Base-by-base conservation (phyloP, 2,113 vertebrate species). In the Cacatua alba region DNA sequence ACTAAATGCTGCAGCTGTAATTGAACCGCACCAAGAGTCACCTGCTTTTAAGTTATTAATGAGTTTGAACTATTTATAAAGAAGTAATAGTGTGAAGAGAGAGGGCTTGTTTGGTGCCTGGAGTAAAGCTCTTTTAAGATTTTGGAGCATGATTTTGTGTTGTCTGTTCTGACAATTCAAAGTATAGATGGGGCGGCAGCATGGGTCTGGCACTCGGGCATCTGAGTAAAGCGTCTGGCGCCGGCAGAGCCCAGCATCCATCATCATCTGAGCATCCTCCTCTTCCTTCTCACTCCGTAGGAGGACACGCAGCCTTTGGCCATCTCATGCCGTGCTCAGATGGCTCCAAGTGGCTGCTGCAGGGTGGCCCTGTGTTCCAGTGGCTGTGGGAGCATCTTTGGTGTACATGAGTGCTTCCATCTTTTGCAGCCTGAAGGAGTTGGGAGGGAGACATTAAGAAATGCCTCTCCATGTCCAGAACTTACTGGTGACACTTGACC, bases 21-120 rank as follows among this genome's bases (percentile, higher is more conserved):
- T 68, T 83, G 92, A 97, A 92, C 89, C 28, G 0, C 84, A 94
- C 81, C 37, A 55, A 86, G 76, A 64, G 80, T 92, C 91, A 91
- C 91, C 89, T 93, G 43, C 92, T 89, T 80, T 71, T 95, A 70
- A 95, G 82, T 95, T 96, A 97, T 96, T 95, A 85, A 96, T 97
- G 95, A 96, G 84, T 83, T 59, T 64, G 82, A 91, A 60, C 92
- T 95, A 91, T 93, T 94, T 95, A 94, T 97, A 94, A 90, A 68
- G 35, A 75, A 79, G 55, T 43, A 90, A 46, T 46, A 37, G 43
- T 48, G 70, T 91, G 74, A 86, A 90, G 84, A 77, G 63, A 55
- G 33, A 72, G 31, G 46, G 41, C 29, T 86, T 86, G 46, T 81
- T 87, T 77, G 43, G 43, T 53, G 35, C 63, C 48, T 82, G 84